Evolutionary conservation across 2,113 vertebrate genomes (phyloP).

Genomic region (Platichthys flesus): DNA sequence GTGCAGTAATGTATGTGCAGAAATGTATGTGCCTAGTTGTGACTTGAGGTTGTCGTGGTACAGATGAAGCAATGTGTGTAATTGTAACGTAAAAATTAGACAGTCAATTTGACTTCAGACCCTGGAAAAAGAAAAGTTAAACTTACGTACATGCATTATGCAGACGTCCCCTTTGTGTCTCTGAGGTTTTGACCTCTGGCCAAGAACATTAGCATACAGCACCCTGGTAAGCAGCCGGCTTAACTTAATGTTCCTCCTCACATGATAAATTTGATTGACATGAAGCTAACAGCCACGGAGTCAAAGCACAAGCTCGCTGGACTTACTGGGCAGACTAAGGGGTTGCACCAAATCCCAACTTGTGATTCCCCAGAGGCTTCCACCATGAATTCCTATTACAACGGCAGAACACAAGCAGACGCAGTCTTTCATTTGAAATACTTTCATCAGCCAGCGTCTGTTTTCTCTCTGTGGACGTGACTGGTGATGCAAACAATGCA

Average conservation of each 20-base stretch:
- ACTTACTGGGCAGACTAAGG: conserved; percentile 27
- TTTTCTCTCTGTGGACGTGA: conserved; percentile 14
- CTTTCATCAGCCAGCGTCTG: conserved; percentile 19
- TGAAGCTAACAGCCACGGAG: conserved; percentile 26
- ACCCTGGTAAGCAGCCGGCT: conserved; percentile 20
- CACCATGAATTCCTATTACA: conserved; percentile 34
- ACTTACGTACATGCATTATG: background rate
- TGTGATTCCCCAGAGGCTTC: conserved; percentile 31
- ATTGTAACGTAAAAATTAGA: conserved; percentile 21
- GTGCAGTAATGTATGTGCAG: too few species aligned
- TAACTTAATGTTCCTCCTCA: conserved; percentile 45
- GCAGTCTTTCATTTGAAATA: conserved; percentile 25
- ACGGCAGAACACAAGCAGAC: conserved; percentile 8
- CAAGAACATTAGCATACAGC: conserved; percentile 36
- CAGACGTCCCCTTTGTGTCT: background rate
- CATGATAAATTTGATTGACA: too few species aligned
- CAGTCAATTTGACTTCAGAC: background rate
- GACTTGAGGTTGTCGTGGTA: background rate
- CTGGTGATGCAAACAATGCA: conserved; percentile 40
- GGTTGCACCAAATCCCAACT: conserved; percentile 26
- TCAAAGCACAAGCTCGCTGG: conserved; percentile 34
- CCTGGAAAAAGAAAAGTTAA: background rate
- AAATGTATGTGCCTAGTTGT: background rate
- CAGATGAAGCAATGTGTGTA: background rate
- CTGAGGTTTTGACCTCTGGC: conserved; percentile 22